Conservation (phyloP, 2,888 invertebrate genomes). For the Nymphalis c-album region DNA sequence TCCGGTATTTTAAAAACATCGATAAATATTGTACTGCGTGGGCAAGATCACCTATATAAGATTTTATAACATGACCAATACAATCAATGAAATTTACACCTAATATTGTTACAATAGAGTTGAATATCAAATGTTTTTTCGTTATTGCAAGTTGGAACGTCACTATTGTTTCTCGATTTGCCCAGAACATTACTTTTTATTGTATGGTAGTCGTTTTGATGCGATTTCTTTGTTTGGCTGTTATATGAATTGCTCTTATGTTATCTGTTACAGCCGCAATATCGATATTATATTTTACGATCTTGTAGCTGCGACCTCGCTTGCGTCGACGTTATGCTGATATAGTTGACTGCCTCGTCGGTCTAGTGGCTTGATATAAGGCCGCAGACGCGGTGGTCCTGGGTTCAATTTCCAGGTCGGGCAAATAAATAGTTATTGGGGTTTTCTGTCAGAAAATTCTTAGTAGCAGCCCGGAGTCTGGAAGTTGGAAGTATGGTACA, state of each 20-base stretch:
- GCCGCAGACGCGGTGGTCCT: too few species aligned
- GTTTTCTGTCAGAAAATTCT: too few species aligned
- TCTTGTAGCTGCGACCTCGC: too few species aligned
- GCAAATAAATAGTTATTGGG: too few species aligned
- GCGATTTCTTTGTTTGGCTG: slow-evolving; percentile 57
- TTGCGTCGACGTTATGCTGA: too few species aligned
- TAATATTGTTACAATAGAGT: slow-evolving; percentile 22
- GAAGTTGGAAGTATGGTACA: too few species aligned
- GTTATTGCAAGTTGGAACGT: slow-evolving; percentile 48
- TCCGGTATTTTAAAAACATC: slow-evolving; percentile 44
- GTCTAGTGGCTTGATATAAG: too few species aligned
- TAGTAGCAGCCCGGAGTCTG: too few species aligned
- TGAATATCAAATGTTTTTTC: slow-evolving; percentile 18
- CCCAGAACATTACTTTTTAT: slow-evolving; percentile 68
- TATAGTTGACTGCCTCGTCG: too few species aligned
- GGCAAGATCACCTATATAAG: slow-evolving; percentile 44
- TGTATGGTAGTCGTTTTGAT: slow-evolving; percentile 55
- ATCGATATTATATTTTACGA: too few species aligned
- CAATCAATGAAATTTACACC: slow-evolving; percentile 8
- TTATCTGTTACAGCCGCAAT: slow-evolving; percentile 17
- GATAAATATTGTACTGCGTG: slow-evolving; percentile 51
- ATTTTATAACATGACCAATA: slow-evolving; percentile 20
- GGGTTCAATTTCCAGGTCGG: too few species aligned
- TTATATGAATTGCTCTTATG: slow-evolving; percentile 51
- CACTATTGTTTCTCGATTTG: slow-evolving; percentile 68